phyloP scores from a whole-genome alignment of 2,113 vertebrate genomes.

The Cariama cristata region DNA sequence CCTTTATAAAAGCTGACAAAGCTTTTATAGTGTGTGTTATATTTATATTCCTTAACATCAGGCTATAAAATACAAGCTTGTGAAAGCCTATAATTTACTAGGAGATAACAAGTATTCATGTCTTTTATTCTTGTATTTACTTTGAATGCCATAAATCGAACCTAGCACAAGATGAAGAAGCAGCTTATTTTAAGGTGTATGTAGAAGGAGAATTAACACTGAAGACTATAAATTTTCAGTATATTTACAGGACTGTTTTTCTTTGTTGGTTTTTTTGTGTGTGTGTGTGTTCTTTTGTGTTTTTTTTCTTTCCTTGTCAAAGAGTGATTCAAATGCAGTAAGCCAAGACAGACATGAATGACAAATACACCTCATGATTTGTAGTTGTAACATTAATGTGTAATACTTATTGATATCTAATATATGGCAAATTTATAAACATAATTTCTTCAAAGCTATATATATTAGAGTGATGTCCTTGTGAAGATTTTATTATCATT shows the following conservation, averaged over 20 bases:
- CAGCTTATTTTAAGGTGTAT: not conserved
- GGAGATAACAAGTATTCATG: not conserved
- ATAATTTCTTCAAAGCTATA: not conserved
- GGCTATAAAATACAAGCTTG: constrained; percentile 5
- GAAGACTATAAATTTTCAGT: not conserved
- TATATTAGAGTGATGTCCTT: not conserved
- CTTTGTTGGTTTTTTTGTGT: not conserved
- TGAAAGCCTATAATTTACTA: constrained; percentile 42
- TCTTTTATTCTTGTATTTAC: not conserved
- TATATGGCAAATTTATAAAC: not conserved
- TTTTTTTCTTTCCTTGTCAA: not conserved
- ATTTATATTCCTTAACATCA: constrained; percentile 27
- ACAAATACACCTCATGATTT: not conserved
- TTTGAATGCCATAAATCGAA: constrained; percentile 19
- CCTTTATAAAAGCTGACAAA: not conserved
- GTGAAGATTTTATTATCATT: not conserved
- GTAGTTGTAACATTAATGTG: not conserved
- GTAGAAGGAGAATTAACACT: not conserved
- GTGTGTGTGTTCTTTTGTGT: no score
- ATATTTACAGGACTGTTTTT: not conserved
- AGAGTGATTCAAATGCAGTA: not conserved
- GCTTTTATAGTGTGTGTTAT: not conserved
- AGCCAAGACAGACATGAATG: not conserved
- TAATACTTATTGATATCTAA: not conserved
- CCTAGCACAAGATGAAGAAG: not conserved